These are phyloP conservation scores for Propsilocerus akamusi DNA, from an alignment of 1,140 invertebrate species.

Conservation along the genomic window DNA sequence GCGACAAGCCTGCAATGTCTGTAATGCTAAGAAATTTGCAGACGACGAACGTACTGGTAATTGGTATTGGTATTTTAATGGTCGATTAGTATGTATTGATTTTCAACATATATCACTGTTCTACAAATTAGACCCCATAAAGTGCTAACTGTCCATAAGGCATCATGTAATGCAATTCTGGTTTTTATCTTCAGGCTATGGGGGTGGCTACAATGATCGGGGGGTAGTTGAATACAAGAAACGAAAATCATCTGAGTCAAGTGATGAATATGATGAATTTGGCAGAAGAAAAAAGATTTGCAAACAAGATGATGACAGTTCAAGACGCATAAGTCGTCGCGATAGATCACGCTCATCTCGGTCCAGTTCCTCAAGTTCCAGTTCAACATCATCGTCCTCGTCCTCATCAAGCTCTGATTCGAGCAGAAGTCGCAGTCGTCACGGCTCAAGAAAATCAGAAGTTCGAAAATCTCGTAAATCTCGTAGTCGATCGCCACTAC, in stretches of 20 bases:
- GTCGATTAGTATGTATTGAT: background rate
- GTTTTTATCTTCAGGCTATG: constrained; percentile 37
- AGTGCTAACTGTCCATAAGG: no score
- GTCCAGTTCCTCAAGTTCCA: background rate
- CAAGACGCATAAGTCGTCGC: background rate
- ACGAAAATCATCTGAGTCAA: constrained; percentile 53
- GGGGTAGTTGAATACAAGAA: constrained; percentile 86
- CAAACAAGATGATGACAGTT: constrained; percentile 14
- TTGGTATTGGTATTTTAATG: constrained; percentile 9
- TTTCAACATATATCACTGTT: constrained; percentile 8
- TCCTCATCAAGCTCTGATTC: no score
- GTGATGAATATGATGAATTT: constrained; percentile 93
- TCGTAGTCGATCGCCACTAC: background rate
- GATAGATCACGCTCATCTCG: background rate
- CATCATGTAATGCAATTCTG: constrained; percentile 5
- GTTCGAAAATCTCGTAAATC: background rate
- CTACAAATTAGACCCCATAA: constrained; percentile 18
- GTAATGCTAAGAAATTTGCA: constrained; percentile 94
- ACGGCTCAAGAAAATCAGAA: no score
- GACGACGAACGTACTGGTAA: constrained; percentile 48
- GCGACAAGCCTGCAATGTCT: constrained; percentile 92
- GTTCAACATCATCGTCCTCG: no score
- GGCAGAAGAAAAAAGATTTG: constrained; percentile 69
- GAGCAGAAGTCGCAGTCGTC: no score
- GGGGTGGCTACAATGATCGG: constrained; percentile 84